Base-by-base conservation (phyloP, 2,113 vertebrate genomes). In the Donacobius atricapilla region DNA sequence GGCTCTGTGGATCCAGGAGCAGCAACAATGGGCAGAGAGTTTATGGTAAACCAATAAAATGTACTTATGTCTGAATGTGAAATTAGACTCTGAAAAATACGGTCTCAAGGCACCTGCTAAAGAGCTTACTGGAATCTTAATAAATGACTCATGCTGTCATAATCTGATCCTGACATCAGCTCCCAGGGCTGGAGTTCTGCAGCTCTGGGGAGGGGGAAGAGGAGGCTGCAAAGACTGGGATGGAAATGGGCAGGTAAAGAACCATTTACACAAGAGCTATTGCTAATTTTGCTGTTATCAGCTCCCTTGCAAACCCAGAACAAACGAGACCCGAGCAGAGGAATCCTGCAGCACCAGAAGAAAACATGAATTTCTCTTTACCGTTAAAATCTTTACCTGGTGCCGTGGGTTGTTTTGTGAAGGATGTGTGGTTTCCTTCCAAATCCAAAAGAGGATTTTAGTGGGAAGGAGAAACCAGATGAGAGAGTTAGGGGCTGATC, bases 81-180 rank as follows among this genome's bases (percentile, higher is more conserved):
- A 97, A 96, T 96, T 53, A 93, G 93, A 94, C 88, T 65, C 95
- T 89, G 88, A 94, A 97, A 97, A 97, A 92, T 96, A 92, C 0
- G 37, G 96, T 97, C 96, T 95, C 95, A 87, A 96, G 96, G 93
- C 96, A 96, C 96, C 96, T 97, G 95, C 93, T 96, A 96, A 96
- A 96, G 94, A 90, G 94, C 95, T 97, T 94, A 92, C 96, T 97
- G 96, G 96, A 96, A 96, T 96, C 94, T 94, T 94, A 96, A 93
- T 96, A 96, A 96, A 93, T 96, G 96, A 96, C 93, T 97, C 96
- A 97, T 89, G 92, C 96, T 97, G 92, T 90, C 96, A 96, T 90
- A 93, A 96, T 96, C 88, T 96, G 93, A 95, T 92, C 94, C 96
- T 96, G 96, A 94, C 96, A 95, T 96, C 96, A 96, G 31, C 88